phyloP scores from a whole-genome alignment of 2,888 invertebrate genomes.

The Oxystoma pomonae region DNA sequence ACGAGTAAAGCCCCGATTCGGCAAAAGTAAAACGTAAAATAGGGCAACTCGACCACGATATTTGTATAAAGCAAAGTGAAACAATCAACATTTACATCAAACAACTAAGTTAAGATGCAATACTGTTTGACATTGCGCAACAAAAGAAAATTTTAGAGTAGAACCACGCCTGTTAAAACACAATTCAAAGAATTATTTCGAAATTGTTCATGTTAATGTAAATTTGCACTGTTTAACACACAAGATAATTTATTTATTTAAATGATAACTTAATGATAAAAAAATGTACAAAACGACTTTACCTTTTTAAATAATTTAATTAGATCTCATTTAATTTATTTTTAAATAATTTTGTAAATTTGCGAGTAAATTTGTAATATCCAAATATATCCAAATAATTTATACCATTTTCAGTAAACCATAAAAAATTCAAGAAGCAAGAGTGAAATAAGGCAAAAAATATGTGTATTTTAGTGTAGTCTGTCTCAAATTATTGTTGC shows the following conservation, averaged over 20 bases:
- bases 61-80: background rate
- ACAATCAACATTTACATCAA: background rate
- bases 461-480: too few relatives aligned
- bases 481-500: too few relatives aligned
- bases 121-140: background rate
- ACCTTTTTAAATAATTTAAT: too few relatives aligned
- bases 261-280: too few relatives aligned
- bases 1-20: background rate
- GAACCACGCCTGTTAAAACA: background rate
- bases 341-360: too few relatives aligned
- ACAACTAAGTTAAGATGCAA: background rate
- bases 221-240: background rate
- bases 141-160: background rate
- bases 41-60: background rate
- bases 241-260: background rate
- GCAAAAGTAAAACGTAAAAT: background rate
- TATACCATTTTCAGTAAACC: too few relatives aligned
- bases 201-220: background rate
- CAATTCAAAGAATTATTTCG: background rate
- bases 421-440: too few relatives aligned
- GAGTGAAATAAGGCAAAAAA: too few relatives aligned
- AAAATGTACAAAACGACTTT: too few relatives aligned
- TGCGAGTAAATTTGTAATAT: too few relatives aligned
- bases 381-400: too few relatives aligned
- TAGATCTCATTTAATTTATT: too few relatives aligned